Evolutionary conservation across 2,888 invertebrate species (phyloP).

Genomic region (Cynaeus angustus): DNA sequence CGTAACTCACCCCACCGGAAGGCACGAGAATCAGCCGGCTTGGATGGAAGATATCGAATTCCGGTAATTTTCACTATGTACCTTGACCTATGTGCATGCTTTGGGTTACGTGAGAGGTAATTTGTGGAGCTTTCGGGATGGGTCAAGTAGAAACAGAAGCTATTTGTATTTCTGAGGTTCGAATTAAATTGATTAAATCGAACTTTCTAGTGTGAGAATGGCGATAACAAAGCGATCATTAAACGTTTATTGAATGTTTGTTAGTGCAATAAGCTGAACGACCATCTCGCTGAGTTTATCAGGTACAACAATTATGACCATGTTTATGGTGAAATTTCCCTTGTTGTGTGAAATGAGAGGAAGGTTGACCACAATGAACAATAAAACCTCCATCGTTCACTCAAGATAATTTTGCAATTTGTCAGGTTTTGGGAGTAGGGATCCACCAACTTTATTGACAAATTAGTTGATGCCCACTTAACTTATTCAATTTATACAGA

Average conservation of each 20-base stretch:
- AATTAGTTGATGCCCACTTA: too few relatives aligned
- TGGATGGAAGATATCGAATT: constrained; percentile 14
- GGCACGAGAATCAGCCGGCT: constrained; percentile 1
- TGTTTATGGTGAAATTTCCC: too few relatives aligned
- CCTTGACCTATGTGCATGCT: constrained; percentile 26
- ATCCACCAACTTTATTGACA: too few relatives aligned
- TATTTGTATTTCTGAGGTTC: neutral
- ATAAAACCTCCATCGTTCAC: too few relatives aligned
- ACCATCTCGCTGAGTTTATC: neutral
- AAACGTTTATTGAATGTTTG: neutral
- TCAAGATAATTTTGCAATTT: too few relatives aligned
- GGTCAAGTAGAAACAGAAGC: constrained; percentile 7
- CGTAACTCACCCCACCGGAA: constrained; percentile 27
- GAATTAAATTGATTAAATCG: neutral
- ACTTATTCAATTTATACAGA: too few relatives aligned
- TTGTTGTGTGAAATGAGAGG: too few relatives aligned
- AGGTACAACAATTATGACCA: too few relatives aligned
- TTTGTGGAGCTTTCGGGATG: constrained; percentile 1
- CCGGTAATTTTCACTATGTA: constrained; percentile 5
- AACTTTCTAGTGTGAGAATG: neutral
- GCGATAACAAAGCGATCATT: neutral
- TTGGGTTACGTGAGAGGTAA: constrained; percentile 5
- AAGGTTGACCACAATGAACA: too few relatives aligned
- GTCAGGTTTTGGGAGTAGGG: too few relatives aligned
- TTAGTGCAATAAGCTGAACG: neutral